phyloP scores from a whole-genome alignment of 2,797 vertebrate genomes.

The Hafferia zeledoni region DNA sequence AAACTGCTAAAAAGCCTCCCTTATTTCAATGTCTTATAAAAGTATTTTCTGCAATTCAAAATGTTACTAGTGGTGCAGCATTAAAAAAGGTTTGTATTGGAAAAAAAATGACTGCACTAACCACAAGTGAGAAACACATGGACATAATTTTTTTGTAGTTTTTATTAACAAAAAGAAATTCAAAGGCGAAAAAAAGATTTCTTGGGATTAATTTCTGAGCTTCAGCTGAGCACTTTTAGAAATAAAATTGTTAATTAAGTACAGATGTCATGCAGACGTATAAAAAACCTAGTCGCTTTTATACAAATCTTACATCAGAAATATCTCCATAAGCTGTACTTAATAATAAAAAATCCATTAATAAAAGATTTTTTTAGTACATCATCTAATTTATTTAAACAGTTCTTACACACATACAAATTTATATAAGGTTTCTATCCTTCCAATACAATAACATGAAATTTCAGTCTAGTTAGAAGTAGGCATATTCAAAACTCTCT shows the following conservation, averaged over 20 bases:
- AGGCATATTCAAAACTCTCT: background rate
- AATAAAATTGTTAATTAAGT: background rate
- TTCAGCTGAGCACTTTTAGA: conserved; percentile 16
- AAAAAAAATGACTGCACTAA: conserved; percentile 7
- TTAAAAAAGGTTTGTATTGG: background rate
- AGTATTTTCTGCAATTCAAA: conserved; percentile 19
- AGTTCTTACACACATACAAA: background rate
- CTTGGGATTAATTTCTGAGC: conserved; percentile 53
- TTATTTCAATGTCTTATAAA: background rate
- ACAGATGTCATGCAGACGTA: background rate
- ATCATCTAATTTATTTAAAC: background rate
- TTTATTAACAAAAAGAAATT: conserved; percentile 50
- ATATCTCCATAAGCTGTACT: background rate
- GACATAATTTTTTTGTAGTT: background rate
- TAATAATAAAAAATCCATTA: background rate
- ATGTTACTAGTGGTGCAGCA: background rate
- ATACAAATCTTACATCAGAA: background rate
- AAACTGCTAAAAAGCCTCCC: conserved; percentile 20
- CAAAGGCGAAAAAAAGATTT: conserved; percentile 12
- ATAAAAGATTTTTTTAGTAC: background rate
- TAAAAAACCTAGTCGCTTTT: background rate
- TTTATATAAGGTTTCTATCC: background rate
- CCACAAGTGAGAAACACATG: conserved; percentile 17
- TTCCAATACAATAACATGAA: background rate
- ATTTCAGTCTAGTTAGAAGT: background rate